A percentile compares a stretch with the other conserved stretches of the same genome.
phyloP scores from a whole-genome alignment of 2,888 invertebrate species.

The Cataglyphis cursor region DNA sequence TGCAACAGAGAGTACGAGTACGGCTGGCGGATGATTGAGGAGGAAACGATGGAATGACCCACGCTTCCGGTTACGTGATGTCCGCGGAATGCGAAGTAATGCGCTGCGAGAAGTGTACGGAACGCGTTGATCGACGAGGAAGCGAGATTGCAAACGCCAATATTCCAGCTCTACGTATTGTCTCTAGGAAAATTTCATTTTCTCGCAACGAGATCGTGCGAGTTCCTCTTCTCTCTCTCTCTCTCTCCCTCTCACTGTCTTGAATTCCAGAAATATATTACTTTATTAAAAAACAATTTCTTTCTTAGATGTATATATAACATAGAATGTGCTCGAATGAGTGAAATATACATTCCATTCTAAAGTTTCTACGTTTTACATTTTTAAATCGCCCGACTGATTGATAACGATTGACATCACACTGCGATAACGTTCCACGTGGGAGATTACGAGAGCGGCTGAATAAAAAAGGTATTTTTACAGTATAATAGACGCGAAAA shows the following conservation, averaged over 20 bases:
- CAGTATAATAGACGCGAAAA: background rate
- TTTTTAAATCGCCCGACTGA: background rate
- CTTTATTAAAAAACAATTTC: background rate
- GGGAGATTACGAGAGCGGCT: background rate
- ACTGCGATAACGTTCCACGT: background rate
- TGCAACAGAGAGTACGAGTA: background rate
- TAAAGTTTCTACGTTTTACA: background rate
- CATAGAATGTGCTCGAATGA: background rate
- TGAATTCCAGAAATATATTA: background rate
- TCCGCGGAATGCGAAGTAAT: constrained; percentile 65
- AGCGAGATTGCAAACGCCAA: constrained; percentile 39
- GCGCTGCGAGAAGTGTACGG: constrained; percentile 40
- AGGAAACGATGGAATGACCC: constrained; percentile 59
- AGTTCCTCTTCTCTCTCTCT: background rate
- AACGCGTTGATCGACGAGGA: constrained; percentile 34
- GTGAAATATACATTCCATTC: background rate
- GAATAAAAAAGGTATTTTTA: background rate
- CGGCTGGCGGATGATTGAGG: constrained; percentile 39
- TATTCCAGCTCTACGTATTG: background rate
- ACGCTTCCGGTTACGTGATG: constrained; percentile 67
- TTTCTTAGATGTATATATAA: background rate
- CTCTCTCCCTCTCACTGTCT: background rate
- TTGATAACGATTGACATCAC: background rate
- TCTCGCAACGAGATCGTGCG: no score
- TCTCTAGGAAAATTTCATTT: constrained; percentile 36